Base-by-base conservation (phyloP, 2,797 vertebrate genomes). In the Danio albolineatus region DNA sequence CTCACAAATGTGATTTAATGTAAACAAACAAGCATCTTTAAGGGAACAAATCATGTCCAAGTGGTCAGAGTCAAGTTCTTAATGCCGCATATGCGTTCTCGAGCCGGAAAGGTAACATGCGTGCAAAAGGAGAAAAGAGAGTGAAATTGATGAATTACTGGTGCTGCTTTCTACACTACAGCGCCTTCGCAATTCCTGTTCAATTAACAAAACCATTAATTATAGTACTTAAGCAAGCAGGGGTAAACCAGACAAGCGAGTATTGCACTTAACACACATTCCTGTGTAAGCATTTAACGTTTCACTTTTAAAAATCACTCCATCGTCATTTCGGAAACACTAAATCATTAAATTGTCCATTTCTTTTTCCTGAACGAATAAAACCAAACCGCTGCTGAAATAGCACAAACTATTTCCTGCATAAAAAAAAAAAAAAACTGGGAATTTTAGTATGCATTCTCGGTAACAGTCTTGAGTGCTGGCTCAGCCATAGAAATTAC, bases 151-250 rank as follows among this genome's bases (percentile, higher is more conserved):
- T 88, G 80, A 84, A 89, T 90, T 79, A 81, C 65, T 51, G 38
- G 8, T 84, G 85, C 83, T 61, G 82, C 84, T 89, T 87, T 80
- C 74, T 85, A 46, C 69, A 71, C 54, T 51, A 73, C 73, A 71
- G 67, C 51, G 73, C 75, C 77, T 82, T 80, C 39, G 57, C 77
- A 73, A 80, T 80, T 84, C 76, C 79, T 78, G 72, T 79, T 82
- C 85, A 86, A 87, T 86, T 85, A 86, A 82, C 81, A 82, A 83
- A 86, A 87, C 84, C 84, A 85, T 83, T 86, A 85, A 88, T 88
- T 87, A 86, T 79, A 80, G 82, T 82, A 81, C 82, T 85, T 85
- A 85, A 77, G 65, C 76, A 76, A 84, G 88, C 73, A 39, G 73
- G 10, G 59, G 65, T 88, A 80, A 89, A 84, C 67, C 73, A 79